A percentile compares a stretch with the other conserved stretches of the same genome.
Evolutionary conservation across 2,113 vertebrate genomes (phyloP).

Genomic region (Sturnira hondurensis): DNA sequence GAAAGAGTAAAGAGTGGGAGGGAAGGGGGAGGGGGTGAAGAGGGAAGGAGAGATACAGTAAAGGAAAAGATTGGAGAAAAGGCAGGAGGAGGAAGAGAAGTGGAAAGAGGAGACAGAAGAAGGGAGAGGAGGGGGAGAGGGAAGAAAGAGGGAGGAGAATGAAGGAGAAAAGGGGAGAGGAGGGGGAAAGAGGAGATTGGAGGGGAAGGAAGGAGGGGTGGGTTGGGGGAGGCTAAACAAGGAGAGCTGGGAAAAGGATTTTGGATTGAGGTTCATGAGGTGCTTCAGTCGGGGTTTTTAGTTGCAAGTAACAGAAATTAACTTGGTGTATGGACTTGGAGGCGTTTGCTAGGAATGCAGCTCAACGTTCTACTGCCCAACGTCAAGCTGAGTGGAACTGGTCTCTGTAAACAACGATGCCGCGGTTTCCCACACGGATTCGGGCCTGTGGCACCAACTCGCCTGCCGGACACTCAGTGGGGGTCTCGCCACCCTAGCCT

Average conservation of each 20-base stretch:
- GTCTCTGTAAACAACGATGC: no score
- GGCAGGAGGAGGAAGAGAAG: not conserved
- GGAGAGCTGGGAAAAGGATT: not conserved
- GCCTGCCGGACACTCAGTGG: not conserved
- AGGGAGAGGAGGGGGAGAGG: no score
- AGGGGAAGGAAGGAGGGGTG: fast-evolving
- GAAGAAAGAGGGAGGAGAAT: no score
- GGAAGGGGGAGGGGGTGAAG: not conserved
- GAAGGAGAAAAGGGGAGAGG: no score
- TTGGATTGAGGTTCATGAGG: not conserved
- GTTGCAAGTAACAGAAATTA: not conserved
- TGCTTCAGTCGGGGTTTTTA: not conserved
- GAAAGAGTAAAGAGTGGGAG: not conserved
- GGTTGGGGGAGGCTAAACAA: no score
- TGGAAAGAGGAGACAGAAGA: no score
- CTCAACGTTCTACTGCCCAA: not conserved
- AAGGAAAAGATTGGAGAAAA: not conserved
- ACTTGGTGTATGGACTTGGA: not conserved
- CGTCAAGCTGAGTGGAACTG: not conserved
- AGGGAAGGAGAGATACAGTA: no score
- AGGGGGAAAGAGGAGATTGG: not conserved
- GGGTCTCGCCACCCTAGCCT: not conserved
- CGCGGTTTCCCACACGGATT: not conserved
- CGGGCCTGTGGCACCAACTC: fast-evolving
- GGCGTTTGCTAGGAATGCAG: not conserved